A percentile compares a stretch with the other conserved stretches of the same genome.
phyloP scores from a whole-genome alignment of 1,140 invertebrate genomes.

The Apocrypta bakeri region DNA sequence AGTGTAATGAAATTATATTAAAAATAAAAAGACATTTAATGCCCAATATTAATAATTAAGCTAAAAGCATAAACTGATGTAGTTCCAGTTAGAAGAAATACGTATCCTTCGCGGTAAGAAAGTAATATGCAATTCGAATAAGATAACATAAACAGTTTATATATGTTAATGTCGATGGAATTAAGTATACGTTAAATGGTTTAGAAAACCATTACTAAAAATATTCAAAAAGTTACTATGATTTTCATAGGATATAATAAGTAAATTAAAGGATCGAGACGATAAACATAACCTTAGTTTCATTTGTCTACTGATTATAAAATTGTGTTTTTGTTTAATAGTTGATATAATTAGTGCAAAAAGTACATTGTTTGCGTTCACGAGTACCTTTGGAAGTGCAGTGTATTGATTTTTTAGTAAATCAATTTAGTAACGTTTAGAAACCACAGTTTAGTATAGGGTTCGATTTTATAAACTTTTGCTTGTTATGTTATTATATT shows the following conservation, averaged over 20 bases:
- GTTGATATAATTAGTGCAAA: no score
- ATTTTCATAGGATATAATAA: not conserved
- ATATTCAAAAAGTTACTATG: not conserved
- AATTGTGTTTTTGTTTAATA: no score
- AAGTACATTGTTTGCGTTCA: no score
- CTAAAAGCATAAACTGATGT: not conserved
- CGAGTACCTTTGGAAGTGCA: no score
- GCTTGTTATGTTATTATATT: not conserved
- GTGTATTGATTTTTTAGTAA: no score
- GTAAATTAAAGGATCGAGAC: not conserved
- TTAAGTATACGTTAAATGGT: not conserved
- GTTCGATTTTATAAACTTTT: no score
- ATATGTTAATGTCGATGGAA: not conserved
- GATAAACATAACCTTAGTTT: not conserved
- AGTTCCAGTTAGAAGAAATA: not conserved
- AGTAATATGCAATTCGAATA: slow-evolving; percentile 1
- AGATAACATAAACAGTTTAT: not conserved
- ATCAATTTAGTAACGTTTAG: no score
- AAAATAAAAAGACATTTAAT: not conserved
- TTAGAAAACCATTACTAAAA: not conserved
- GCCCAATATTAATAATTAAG: not conserved
- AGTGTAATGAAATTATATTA: not conserved
- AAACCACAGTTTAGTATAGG: no score
- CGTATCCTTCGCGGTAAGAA: not conserved
- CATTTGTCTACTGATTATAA: not conserved